Conservation (phyloP, 2,113 vertebrate genomes). For the Engraulis encrasicolus region DNA sequence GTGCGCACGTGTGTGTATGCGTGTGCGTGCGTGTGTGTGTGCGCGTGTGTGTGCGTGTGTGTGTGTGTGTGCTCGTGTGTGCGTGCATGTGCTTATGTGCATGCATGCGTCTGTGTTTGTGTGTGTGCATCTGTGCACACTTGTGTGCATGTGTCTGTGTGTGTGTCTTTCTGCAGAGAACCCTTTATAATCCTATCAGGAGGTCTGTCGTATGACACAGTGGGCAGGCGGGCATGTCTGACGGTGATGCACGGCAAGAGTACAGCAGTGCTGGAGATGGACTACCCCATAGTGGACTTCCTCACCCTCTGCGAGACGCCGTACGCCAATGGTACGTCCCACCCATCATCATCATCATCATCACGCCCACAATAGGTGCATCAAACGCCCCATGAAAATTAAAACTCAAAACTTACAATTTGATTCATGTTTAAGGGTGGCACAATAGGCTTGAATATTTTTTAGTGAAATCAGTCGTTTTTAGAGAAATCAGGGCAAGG, state of each 20-base stretch:
- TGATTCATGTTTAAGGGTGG: no score
- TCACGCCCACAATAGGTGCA: background rate
- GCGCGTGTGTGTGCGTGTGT: background rate
- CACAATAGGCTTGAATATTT: no score
- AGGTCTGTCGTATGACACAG: slow-evolving; percentile 95
- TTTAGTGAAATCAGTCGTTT: no score
- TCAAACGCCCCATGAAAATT: no score
- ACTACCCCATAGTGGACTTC: slow-evolving; percentile 98
- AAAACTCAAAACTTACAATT: no score
- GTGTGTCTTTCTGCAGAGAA: slow-evolving; percentile 79
- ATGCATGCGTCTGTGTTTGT: background rate
- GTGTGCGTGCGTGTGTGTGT: background rate
- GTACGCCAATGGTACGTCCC: slow-evolving; percentile 88
- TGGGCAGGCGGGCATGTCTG: slow-evolving; percentile 94
- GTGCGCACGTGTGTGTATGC: background rate
- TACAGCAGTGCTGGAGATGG: slow-evolving; percentile 98
- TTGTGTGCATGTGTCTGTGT: slow-evolving; percentile 32
- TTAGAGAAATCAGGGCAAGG: no score
- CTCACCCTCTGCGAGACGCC: slow-evolving; percentile 98
- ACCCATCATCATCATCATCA: background rate
- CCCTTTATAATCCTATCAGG: slow-evolving; percentile 98
- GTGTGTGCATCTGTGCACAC: slow-evolving; percentile 41
- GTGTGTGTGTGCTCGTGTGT: background rate
- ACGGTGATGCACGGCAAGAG: slow-evolving; percentile 99
- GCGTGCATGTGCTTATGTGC: background rate